Base-by-base conservation (phyloP, 2,113 vertebrate species). In the Maccullochella peelii region DNA sequence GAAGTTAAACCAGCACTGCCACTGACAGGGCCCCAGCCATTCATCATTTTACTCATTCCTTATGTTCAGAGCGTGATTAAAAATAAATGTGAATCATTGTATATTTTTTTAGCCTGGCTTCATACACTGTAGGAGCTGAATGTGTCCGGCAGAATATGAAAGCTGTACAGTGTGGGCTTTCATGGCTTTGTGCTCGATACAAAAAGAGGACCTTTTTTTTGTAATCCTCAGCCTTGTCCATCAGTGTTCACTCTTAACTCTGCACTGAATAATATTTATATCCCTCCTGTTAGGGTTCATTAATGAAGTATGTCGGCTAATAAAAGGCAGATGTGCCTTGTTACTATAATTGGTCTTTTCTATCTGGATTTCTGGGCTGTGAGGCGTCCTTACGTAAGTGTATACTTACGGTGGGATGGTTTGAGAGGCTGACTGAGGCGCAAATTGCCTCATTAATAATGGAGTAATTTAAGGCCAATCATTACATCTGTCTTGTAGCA, bases 361-460 rank as follows among this genome's bases (percentile, higher is more conserved):
- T 84, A 57, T 84, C 84, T 72, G 81, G 86, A 88, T 91, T 90
- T 88, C 80, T 62, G 80, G 67, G 71, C 86, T 80, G 69, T 70
- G 67, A 82, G 66, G 82, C 55, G 0, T 83, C 71, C 79, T 88
- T 91, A 91, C 25, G 14, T 84, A 91, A 89, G 84, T 63, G 68
- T 80, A 33, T 66, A 79, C 68, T 84, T 89, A 92, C n/a, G 15
- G 50, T 82, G 77, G 79, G 83, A 72, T 78, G 77, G 73, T 67
- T 88, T 88, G 57, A 89, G 88, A 80, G 70, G 49, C 73, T 79
- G 86, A 81, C 73, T 87, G 73, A 80, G 55, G 82, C 86, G 71
- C 85, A 90, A 91, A 92, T 86, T 85, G 86, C 58, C 67, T 91
- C 79, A 89, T 92, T 88, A 93, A 93, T 91, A 87, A 90, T 89